These are phyloP conservation scores for Moxostoma hubbsi DNA, from an alignment of 2,797 vertebrate genomes.

Conservation along the genomic window DNA sequence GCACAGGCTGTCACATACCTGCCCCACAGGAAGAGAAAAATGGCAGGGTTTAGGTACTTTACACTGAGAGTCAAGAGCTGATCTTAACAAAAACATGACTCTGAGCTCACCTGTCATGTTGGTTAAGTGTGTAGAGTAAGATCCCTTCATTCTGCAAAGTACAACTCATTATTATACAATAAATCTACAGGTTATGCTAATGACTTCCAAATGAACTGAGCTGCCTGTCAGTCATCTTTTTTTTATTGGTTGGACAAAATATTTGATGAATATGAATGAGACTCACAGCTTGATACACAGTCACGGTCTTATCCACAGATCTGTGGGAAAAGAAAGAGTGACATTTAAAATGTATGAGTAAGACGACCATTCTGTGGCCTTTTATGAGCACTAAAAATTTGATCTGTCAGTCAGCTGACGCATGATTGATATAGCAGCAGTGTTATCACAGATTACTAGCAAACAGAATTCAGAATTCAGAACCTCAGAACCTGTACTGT, in stretches of 20 bases:
- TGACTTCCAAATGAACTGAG: not conserved
- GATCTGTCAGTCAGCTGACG: constrained; percentile 26
- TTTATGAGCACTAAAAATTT: constrained; percentile 13
- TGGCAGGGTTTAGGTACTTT: not conserved
- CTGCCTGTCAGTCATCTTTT: not conserved
- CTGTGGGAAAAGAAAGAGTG: constrained; percentile 57
- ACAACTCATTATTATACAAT: constrained; percentile 2
- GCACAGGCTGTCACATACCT: constrained; percentile 94
- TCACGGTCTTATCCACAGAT: constrained; percentile 80
- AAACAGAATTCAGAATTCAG: constrained; percentile 10
- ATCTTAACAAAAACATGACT: not conserved
- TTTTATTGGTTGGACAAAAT: constrained; percentile 23
- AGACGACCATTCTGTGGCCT: constrained; percentile 9
- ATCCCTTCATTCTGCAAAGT: constrained; percentile 81
- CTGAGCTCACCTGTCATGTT: constrained; percentile 85
- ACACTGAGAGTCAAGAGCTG: not conserved
- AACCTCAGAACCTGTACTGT: not conserved
- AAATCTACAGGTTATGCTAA: not conserved
- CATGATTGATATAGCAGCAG: constrained; percentile 5
- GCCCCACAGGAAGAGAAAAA: constrained; percentile 50
- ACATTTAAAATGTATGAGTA: constrained; percentile 30
- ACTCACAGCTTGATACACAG: constrained; percentile 80
- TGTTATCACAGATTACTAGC: constrained; percentile 2
- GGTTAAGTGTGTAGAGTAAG: constrained; percentile 85
- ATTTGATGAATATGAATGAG: not conserved